phyloP scores from a whole-genome alignment of 1,140 invertebrate species.

The Euglossa dilemma region DNA sequence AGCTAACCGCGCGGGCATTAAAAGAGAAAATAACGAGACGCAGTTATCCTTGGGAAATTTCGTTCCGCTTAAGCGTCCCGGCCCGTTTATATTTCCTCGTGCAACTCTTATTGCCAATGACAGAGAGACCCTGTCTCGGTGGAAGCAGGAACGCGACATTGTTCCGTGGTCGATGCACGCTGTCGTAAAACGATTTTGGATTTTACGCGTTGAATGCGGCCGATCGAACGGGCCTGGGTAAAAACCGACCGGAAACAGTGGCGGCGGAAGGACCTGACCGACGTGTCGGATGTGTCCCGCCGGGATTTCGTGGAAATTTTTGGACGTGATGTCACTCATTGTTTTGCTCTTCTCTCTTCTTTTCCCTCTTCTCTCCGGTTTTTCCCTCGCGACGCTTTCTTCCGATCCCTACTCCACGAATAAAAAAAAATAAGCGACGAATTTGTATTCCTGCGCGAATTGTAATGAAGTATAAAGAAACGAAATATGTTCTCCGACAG shows the following conservation, averaged over 20 bases:
- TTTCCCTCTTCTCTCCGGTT: neutral
- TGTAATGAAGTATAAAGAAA: no score
- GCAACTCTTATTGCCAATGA: neutral
- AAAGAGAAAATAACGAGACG: neutral
- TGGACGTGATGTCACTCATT: constrained; percentile 1
- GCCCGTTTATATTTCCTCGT: neutral
- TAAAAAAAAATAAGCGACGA: neutral
- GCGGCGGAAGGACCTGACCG: constrained; percentile 25
- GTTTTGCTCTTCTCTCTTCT: neutral
- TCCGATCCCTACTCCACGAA: neutral
- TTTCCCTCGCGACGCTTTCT: neutral
- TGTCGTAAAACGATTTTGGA: constrained; percentile 32
- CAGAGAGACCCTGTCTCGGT: neutral
- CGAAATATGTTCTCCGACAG: no score
- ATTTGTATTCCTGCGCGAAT: neutral
- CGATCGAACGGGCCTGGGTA: constrained; percentile 25
- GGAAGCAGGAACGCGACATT: neutral
- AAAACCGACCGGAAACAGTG: constrained; percentile 31
- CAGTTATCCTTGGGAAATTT: neutral
- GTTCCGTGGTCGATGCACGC: constrained; percentile 20
- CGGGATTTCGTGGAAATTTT: constrained; percentile 38
- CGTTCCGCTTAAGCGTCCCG: neutral
- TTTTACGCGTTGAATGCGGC: constrained; percentile 34
- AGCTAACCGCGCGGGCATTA: neutral
- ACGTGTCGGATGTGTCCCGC: constrained; percentile 40